These are phyloP conservation scores for Drosophila parabipectinata DNA, from an alignment of 1,140 invertebrate genomes.

Conservation along the genomic window DNA sequence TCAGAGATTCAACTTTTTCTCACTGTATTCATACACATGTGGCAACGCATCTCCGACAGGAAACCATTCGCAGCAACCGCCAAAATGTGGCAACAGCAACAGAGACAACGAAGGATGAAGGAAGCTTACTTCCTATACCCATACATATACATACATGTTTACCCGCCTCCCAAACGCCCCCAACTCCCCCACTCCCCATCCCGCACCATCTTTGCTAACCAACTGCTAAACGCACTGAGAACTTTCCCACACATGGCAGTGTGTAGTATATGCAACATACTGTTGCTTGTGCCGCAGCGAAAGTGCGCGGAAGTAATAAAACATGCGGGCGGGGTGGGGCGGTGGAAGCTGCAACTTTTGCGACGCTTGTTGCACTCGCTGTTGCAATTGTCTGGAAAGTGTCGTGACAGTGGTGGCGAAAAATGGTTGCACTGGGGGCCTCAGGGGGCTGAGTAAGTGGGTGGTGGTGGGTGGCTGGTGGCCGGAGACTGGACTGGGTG, in stretches of 20 bases:
- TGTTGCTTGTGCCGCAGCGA: conserved; percentile 60
- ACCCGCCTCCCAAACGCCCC: neutral
- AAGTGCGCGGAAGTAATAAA: conserved; percentile 81
- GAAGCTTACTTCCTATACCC: conserved; percentile 55
- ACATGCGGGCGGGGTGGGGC: conserved; percentile 44
- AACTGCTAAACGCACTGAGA: conserved; percentile 72
- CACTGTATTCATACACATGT: conserved; percentile 34
- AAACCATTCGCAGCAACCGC: conserved; percentile 76
- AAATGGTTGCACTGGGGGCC: conserved; percentile 11
- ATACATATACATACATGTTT: conserved; percentile 6
- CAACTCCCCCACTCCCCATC: neutral
- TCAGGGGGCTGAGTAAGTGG: neutral
- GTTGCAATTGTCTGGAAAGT: conserved; percentile 72
- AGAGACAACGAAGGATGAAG: conserved; percentile 60
- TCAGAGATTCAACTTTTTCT: neutral
- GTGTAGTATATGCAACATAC: conserved; percentile 40
- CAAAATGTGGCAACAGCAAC: conserved; percentile 75
- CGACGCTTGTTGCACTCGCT: conserved; percentile 66
- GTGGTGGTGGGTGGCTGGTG: conserved; percentile 10
- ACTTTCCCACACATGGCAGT: conserved; percentile 60
- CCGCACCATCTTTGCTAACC: conserved; percentile 9
- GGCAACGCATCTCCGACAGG: conserved; percentile 76
- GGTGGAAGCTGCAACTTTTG: conserved; percentile 45
- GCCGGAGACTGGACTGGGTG: conserved; percentile 41
- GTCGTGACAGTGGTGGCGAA: conserved; percentile 42